These are phyloP conservation scores for Idaea biselata DNA, from an alignment of 2,888 invertebrate genomes.

Conservation along the genomic window DNA sequence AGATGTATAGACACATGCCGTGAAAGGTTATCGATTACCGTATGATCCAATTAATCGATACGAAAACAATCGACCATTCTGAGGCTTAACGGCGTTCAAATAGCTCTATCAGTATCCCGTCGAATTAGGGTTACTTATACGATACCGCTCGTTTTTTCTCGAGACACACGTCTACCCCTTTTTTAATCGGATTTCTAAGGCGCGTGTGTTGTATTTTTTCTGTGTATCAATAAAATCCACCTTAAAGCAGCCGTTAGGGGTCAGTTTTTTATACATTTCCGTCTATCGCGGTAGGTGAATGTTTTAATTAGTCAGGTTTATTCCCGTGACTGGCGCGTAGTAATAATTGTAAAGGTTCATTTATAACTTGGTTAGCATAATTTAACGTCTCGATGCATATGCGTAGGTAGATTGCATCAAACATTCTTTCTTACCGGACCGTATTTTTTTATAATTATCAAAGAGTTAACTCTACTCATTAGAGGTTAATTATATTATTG, in stretches of 20 bases:
- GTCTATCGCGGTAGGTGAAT: constrained; percentile 66
- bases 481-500: too few species aligned
- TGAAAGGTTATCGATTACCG: constrained; percentile 75
- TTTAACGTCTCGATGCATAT: constrained; percentile 51
- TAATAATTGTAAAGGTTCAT: constrained; percentile 58
- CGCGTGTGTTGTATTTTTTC: constrained; percentile 75
- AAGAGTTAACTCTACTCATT: neutral
- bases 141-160: constrained; percentile 56
- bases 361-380: constrained; percentile 66
- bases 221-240: constrained; percentile 62
- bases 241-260: constrained; percentile 74
- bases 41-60: constrained; percentile 79
- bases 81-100: constrained; percentile 65
- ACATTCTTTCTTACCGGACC: constrained; percentile 25
- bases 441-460: constrained; percentile 13
- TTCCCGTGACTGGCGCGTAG: constrained; percentile 38
- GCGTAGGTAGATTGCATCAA: constrained; percentile 47
- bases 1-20: constrained; percentile 72
- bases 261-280: constrained; percentile 66
- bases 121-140: constrained; percentile 68
- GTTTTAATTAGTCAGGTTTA: constrained; percentile 68
- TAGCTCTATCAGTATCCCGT: constrained; percentile 75
- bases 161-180: constrained; percentile 72
- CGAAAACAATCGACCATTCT: constrained; percentile 69
- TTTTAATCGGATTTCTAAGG: constrained; percentile 74